A percentile compares a stretch with the other conserved stretches of the same genome.
Conservation (phyloP, 1,140 invertebrate genomes). For the Dendroctonus valens region DNA sequence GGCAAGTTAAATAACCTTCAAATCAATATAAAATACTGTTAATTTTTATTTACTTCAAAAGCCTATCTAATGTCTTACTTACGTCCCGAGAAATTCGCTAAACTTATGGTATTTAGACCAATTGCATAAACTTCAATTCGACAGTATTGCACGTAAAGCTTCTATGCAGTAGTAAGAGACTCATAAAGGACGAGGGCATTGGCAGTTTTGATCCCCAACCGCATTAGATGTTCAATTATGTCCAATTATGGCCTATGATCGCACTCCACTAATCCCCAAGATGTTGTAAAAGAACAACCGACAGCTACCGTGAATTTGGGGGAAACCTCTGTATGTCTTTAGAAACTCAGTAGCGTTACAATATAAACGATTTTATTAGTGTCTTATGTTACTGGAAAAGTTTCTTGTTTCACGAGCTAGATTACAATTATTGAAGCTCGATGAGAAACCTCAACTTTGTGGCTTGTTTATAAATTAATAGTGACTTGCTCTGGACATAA, state of each 20-base stretch:
- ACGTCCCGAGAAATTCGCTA: too few species aligned
- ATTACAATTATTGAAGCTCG: too few species aligned
- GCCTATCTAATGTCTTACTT: too few species aligned
- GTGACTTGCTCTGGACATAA: too few species aligned
- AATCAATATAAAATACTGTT: too few species aligned
- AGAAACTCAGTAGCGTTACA: slow-evolving; percentile 1
- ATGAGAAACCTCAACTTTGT: too few species aligned
- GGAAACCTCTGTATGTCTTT: slow-evolving; percentile 12
- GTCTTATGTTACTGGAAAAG: not conserved
- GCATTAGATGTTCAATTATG: slow-evolving; percentile 33
- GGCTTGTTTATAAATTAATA: too few species aligned
- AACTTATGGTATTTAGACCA: too few species aligned
- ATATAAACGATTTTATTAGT: not conserved
- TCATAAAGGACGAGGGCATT: slow-evolving; percentile 16
- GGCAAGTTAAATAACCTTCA: too few species aligned
- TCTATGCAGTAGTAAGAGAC: slow-evolving; percentile 8
- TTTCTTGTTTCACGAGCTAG: too few species aligned
- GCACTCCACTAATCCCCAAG: slow-evolving; percentile 29
- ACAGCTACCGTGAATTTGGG: slow-evolving; percentile 23
- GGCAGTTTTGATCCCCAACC: slow-evolving; percentile 29
- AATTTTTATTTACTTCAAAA: too few species aligned
- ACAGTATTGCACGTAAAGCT: not conserved
- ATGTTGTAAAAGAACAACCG: slow-evolving; percentile 29
- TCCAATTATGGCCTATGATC: slow-evolving; percentile 30
- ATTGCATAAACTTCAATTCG: too few species aligned